Evolutionary conservation across 2,797 vertebrate genomes (phyloP).

Genomic region (Cichlasoma orientale): DNA sequence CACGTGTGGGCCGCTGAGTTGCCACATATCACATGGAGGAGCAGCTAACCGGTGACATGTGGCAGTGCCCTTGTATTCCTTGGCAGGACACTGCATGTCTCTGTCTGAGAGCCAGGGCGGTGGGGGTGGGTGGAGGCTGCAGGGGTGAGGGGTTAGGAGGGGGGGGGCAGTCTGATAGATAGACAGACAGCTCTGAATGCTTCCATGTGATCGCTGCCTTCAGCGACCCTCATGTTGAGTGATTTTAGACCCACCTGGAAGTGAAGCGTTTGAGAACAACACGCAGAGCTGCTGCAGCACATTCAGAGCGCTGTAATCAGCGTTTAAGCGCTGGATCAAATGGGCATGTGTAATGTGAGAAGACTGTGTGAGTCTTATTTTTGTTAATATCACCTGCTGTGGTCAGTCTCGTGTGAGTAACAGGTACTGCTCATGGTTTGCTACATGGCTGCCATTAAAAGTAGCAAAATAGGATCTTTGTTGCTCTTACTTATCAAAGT

Average conservation of each 20-base stretch:
- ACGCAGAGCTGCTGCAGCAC: neutral
- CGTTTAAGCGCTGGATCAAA: neutral
- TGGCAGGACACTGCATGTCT: slow-evolving; percentile 47
- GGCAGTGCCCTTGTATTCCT: slow-evolving; percentile 45
- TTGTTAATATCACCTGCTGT: neutral
- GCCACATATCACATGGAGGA: neutral
- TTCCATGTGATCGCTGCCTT: neutral
- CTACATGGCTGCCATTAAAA: neutral
- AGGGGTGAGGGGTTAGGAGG: neutral
- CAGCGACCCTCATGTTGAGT: neutral
- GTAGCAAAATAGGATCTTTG: neutral
- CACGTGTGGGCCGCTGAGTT: neutral
- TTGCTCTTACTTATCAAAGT: too few relatives aligned
- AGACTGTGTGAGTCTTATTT: neutral
- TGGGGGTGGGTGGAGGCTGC: neutral
- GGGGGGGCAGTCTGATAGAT: neutral
- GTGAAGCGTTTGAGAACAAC: neutral
- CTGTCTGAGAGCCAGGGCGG: slow-evolving; percentile 9
- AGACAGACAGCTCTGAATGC: slow-evolving; percentile 23
- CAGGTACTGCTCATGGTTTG: neutral
- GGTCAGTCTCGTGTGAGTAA: neutral
- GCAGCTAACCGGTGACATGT: slow-evolving; percentile 34
- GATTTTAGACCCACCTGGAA: slow-evolving; percentile 11
- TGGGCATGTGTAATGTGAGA: neutral
- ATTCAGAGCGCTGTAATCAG: neutral